These are phyloP conservation scores for Ariopsis seemanni DNA, from an alignment of 2,113 vertebrate genomes.

Conservation along the genomic window DNA sequence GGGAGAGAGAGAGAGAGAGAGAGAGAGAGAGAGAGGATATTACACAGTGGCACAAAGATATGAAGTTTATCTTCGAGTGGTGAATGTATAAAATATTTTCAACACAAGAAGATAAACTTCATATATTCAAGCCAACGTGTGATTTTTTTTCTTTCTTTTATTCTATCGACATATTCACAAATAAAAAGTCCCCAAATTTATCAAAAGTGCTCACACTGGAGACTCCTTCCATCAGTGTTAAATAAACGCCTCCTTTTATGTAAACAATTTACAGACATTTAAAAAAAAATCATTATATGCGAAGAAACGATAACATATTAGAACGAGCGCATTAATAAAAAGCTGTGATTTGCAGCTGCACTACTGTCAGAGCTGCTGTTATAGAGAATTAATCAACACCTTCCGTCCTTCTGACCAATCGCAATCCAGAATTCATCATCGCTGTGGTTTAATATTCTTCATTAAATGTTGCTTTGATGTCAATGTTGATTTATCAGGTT, in stretches of 20 bases:
- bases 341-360: neutral
- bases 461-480: slow-evolving; percentile 6
- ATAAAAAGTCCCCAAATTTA: no score
- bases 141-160: no score
- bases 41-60: no score
- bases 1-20: no score
- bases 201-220: neutral
- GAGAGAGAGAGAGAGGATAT: no score
- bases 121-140: no score
- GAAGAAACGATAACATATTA: neutral
- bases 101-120: no score
- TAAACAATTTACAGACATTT: neutral
- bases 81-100: no score
- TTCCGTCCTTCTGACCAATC: neutral
- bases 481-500: neutral
- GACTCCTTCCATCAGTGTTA: neutral
- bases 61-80: no score
- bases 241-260: neutral
- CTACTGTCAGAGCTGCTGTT: neutral
- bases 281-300: neutral
- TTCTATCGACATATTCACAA: no score
- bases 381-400: neutral
- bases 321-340: neutral
- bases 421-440: neutral
- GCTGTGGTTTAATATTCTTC: neutral